A percentile compares a stretch with the other conserved stretches of the same genome.
phyloP scores from a whole-genome alignment of 2,888 invertebrate genomes.

The Xiphydria camelus region DNA sequence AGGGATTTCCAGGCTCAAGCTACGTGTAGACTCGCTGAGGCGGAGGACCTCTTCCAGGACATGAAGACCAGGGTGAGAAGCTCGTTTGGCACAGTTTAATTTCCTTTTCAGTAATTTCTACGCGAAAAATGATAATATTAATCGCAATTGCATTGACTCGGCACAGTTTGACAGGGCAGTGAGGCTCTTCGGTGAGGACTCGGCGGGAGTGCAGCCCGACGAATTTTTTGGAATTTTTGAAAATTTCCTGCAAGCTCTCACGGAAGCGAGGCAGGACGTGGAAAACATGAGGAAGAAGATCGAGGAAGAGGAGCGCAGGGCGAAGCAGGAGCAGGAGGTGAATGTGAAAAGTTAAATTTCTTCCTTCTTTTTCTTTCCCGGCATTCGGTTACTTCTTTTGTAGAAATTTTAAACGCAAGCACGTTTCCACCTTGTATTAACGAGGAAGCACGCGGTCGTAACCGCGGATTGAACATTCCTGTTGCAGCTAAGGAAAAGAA shows the following conservation, averaged over 20 bases:
- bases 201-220: slow-evolving; percentile 82
- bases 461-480: background rate
- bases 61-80: slow-evolving; percentile 82
- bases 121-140: slow-evolving; percentile 6
- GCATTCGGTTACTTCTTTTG: too few relatives aligned
- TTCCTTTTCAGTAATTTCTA: background rate
- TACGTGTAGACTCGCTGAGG: slow-evolving; percentile 86
- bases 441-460: too few relatives aligned
- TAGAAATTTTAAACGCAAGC: background rate
- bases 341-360: too few relatives aligned
- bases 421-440: too few relatives aligned
- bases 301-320: slow-evolving; percentile 88
- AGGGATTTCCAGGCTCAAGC: slow-evolving; percentile 92
- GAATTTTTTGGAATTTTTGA: slow-evolving; percentile 94
- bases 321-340: slow-evolving; percentile 85
- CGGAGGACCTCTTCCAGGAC: slow-evolving; percentile 91
- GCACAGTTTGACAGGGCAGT: slow-evolving; percentile 83
- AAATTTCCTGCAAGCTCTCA: slow-evolving; percentile 79
- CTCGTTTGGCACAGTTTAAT: slow-evolving; percentile 4
- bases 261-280: slow-evolving; percentile 86
- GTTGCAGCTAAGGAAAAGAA: slow-evolving; percentile 75
- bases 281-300: slow-evolving; percentile 80
- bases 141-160: slow-evolving; percentile 38
- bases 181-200: slow-evolving; percentile 88
- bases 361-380: background rate